Evolutionary conservation across 2,113 vertebrate genomes (phyloP).

Genomic region (Podarcis cretensis): DNA sequence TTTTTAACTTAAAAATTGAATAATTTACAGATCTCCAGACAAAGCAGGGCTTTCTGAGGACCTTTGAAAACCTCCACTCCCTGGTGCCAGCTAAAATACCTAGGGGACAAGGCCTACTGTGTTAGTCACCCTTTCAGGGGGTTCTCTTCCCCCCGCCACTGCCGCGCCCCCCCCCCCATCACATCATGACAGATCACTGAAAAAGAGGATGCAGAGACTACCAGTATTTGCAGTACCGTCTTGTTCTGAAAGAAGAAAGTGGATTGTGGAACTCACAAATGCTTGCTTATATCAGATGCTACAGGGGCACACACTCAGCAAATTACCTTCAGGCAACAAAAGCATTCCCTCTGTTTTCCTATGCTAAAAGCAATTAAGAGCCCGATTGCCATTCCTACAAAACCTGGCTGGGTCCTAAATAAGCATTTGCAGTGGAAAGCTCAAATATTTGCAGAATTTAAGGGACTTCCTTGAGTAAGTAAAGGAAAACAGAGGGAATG

Average conservation of each 20-base stretch:
- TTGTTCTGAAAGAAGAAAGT: slow-evolving; percentile 35
- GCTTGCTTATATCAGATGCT: not conserved
- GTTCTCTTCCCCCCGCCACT: not conserved
- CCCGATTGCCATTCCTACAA: not conserved
- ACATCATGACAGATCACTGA: not conserved
- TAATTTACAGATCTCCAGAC: slow-evolving; percentile 44
- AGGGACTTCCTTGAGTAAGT: not conserved
- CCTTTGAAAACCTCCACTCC: slow-evolving; percentile 8
- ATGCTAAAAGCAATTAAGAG: slow-evolving; percentile 3
- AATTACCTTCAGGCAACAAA: slow-evolving; percentile 10
- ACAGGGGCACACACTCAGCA: slow-evolving; percentile 18
- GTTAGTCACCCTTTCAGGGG: not conserved
- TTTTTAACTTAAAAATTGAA: slow-evolving; percentile 43
- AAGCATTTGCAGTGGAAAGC: not conserved
- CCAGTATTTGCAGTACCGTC: slow-evolving; percentile 8
- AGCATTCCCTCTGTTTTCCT: slow-evolving; percentile 1
- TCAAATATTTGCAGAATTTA: not conserved
- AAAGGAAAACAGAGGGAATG: not conserved
- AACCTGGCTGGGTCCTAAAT: not conserved
- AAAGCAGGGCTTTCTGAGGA: slow-evolving; percentile 34
- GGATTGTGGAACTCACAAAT: not conserved
- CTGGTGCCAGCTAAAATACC: slow-evolving; percentile 39
- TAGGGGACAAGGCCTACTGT: not conserved
- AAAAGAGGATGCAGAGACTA: not conserved
- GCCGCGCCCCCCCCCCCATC: not conserved